Conservation (phyloP, 2,113 vertebrate genomes). For the Mungos mungo region DNA sequence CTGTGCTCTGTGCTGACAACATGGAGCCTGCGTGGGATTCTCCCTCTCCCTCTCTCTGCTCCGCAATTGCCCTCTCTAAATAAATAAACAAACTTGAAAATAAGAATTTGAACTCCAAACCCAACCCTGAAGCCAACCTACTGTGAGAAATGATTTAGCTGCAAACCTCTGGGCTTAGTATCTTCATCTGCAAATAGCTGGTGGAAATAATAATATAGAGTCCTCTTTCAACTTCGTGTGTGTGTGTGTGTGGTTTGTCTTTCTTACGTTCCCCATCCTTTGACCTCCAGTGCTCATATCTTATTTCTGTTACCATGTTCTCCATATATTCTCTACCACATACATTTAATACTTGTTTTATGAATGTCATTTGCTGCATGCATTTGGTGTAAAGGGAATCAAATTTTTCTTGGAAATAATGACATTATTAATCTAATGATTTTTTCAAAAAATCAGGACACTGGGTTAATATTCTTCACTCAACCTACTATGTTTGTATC, state of each 20-base stretch:
- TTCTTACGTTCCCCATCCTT: background rate
- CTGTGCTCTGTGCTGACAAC: too few relatives aligned
- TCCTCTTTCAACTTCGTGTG: background rate
- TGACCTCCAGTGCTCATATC: fast-evolving
- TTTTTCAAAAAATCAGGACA: background rate
- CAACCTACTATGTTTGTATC: background rate
- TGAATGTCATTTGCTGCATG: background rate
- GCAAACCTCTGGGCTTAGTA: background rate
- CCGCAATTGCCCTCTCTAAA: too few relatives aligned
- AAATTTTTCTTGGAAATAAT: background rate
- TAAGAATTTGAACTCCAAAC: background rate
- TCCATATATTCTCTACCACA: background rate
- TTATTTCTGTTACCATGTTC: background rate
- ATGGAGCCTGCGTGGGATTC: too few relatives aligned
- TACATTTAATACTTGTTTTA: background rate
- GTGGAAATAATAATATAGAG: background rate
- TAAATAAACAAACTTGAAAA: background rate
- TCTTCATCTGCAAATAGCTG: background rate
- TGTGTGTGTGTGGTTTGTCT: background rate
- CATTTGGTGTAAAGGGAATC: background rate
- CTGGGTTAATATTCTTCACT: background rate
- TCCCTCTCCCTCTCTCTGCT: too few relatives aligned
- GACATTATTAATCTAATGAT: background rate
- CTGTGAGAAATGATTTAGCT: background rate
- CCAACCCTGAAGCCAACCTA: background rate